Evolutionary conservation across 2,888 invertebrate species (phyloP).

Genomic region (Lydus trimaculatus): DNA sequence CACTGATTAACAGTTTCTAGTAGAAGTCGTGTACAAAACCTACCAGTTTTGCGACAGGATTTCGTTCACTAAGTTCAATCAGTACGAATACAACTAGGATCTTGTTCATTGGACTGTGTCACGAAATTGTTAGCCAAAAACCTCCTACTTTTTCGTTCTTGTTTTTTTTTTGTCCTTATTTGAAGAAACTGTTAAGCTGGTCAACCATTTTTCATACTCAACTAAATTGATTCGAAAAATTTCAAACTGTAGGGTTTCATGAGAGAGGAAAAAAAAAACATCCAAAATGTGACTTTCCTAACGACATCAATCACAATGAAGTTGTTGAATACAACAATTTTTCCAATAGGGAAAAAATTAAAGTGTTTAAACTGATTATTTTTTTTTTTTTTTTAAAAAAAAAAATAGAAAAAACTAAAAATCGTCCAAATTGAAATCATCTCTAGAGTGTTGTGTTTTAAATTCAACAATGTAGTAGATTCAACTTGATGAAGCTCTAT

Average conservation of each 20-base stretch:
- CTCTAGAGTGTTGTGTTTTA: not conserved
- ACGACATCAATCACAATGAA: not conserved
- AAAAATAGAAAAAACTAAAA: too few relatives aligned
- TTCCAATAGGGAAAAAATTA: conserved; percentile 22
- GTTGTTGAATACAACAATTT: not conserved
- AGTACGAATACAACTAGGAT: conserved; percentile 42
- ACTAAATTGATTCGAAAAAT: conserved; percentile 7
- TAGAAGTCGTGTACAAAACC: conserved; percentile 43
- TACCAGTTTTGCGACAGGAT: conserved; percentile 40
- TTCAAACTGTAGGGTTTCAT: not conserved
- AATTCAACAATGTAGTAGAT: not conserved
- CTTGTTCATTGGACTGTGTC: conserved; percentile 46
- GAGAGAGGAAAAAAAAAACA: not conserved
- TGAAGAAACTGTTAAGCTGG: conserved; percentile 21
- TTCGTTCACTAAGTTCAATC: conserved; percentile 46
- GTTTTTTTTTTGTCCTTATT: conserved; percentile 13
- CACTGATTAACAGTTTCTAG: conserved; percentile 43
- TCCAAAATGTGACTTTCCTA: not conserved
- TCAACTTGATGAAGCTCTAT: not conserved
- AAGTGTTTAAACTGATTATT: conserved; percentile 19
- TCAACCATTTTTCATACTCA: conserved; percentile 1
- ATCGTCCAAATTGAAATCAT: too few relatives aligned
- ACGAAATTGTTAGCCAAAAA: conserved; percentile 43
- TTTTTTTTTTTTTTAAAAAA: too few relatives aligned
- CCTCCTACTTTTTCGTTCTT: conserved; percentile 26